Evolutionary conservation across 1,140 invertebrate genomes (phyloP).

Genomic region (Lucilia cuprina): DNA sequence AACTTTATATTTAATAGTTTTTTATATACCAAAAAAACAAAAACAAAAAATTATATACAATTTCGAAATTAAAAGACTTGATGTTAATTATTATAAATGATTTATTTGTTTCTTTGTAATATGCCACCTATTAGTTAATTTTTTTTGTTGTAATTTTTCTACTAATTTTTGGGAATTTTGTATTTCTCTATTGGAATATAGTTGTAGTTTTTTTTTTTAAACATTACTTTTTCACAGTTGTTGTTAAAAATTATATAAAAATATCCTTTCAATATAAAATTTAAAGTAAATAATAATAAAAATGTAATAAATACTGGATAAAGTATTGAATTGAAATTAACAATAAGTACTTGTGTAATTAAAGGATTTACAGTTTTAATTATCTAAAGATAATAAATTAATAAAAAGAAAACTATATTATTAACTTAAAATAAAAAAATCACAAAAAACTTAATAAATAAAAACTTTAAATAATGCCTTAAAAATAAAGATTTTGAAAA

Average conservation of each 20-base stretch:
- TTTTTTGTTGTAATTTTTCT: no score
- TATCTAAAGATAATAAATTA: neutral
- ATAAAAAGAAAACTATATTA: no score
- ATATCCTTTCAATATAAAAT: neutral
- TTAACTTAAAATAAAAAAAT: no score
- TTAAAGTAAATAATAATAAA: neutral
- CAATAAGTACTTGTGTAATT: neutral
- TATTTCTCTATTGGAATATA: neutral
- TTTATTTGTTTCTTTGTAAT: neutral
- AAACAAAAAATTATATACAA: neutral
- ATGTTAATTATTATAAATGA: neutral
- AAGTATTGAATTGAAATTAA: neutral
- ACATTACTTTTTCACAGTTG: neutral
- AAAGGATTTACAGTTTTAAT: neutral
- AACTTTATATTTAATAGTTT: neutral
- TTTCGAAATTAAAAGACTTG: conserved; percentile 7
- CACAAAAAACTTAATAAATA: no score
- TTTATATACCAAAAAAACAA: neutral
- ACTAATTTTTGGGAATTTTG: neutral
- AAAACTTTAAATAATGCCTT: no score
- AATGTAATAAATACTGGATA: neutral
- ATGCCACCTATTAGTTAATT: no score
- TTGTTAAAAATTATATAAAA: neutral
- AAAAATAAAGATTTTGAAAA: no score
- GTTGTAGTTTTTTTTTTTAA: neutral